phyloP scores from a whole-genome alignment of 2,888 invertebrate genomes.

The Cylloceria caligata region DNA sequence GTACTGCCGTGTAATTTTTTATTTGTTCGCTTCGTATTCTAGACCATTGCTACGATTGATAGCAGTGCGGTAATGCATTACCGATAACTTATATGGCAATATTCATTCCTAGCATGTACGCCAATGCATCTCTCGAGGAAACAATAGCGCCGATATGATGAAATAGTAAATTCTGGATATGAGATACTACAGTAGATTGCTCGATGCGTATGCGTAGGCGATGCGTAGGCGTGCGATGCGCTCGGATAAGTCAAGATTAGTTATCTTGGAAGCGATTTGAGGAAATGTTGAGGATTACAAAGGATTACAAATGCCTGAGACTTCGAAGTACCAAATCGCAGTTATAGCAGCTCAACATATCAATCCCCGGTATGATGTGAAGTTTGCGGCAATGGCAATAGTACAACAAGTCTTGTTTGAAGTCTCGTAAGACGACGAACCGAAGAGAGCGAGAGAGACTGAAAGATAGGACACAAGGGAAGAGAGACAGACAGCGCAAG shows the following conservation, averaged over 20 bases:
- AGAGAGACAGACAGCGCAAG: background rate
- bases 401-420: slow-evolving; percentile 59
- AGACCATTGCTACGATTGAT: slow-evolving; percentile 5
- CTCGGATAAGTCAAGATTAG: background rate
- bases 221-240: too few relatives aligned
- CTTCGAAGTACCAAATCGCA: slow-evolving; percentile 21
- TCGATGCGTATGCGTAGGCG: too few relatives aligned
- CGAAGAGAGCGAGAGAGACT: background rate
- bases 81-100: slow-evolving; percentile 3
- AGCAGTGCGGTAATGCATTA: background rate
- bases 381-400: slow-evolving; percentile 69
- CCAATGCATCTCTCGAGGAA: slow-evolving; percentile 68
- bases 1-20: background rate
- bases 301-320: slow-evolving; percentile 4
- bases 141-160: slow-evolving; percentile 46
- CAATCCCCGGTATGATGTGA: slow-evolving; percentile 59
- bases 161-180: background rate
- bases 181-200: background rate
- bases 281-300: background rate
- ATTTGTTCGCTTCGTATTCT: background rate
- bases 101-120: slow-evolving; percentile 62
- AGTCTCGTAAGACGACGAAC: slow-evolving; percentile 58
- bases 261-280: background rate
- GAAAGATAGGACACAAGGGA: background rate
- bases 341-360: slow-evolving; percentile 23